Evolutionary conservation across 2,113 vertebrate species (phyloP).

Genomic region (Lota lota): DNA sequence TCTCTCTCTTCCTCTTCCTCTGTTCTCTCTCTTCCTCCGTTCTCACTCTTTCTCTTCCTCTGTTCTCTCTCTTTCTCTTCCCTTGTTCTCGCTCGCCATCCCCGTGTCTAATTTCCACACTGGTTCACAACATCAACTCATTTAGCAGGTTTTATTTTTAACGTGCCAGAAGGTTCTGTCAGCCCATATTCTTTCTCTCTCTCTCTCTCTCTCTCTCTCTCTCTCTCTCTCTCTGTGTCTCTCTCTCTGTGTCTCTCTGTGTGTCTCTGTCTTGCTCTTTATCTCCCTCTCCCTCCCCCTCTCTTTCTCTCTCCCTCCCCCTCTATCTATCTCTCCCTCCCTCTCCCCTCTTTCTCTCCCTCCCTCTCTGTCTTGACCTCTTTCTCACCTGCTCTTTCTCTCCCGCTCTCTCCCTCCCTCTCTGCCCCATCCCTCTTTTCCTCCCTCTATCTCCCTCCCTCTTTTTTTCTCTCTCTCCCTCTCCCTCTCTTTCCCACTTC

Average conservation of each 20-base stretch:
- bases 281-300: too few species aligned
- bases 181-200: neutral
- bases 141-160: conserved; percentile 49
- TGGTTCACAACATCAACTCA: conserved; percentile 53
- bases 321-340: neutral
- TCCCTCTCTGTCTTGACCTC: neutral
- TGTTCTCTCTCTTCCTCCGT: neutral
- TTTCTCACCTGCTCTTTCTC: too few species aligned
- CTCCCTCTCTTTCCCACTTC: conserved; percentile 1
- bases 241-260: too few species aligned
- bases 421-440: too few species aligned
- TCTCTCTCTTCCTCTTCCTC: neutral
- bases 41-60: neutral
- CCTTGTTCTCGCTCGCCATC: conserved; percentile 17
- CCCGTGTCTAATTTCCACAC: conserved; percentile 28
- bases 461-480: conserved; percentile 5
- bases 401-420: too few species aligned
- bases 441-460: too few species aligned
- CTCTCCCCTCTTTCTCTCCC: conserved; percentile 1
- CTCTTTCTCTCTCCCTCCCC: too few species aligned
- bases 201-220: neutral
- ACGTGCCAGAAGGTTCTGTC: conserved; percentile 19
- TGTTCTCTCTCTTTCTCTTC: conserved; percentile 10
- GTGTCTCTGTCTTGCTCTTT: too few species aligned
- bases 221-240: neutral